phyloP scores from a whole-genome alignment of 2,797 vertebrate species.

The Anas flavirostris region DNA sequence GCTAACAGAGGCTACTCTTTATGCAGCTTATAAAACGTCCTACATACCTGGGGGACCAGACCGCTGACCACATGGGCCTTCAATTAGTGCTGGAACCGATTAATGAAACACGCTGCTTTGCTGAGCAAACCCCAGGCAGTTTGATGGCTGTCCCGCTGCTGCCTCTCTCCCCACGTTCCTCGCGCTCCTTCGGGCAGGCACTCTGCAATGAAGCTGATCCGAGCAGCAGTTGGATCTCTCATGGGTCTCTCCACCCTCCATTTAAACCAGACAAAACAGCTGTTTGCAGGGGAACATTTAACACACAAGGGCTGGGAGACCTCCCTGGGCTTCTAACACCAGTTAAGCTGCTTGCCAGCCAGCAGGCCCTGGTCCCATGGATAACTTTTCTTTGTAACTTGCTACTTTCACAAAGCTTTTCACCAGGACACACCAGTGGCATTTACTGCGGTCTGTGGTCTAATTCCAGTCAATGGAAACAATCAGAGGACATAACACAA shows the following conservation, averaged over 20 bases:
- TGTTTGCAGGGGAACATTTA: neutral
- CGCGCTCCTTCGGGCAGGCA: neutral
- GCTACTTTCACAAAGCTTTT: neutral
- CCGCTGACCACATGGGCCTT: neutral
- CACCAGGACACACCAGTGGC: neutral
- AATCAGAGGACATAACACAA: neutral
- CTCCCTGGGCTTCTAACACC: neutral
- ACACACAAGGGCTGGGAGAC: neutral
- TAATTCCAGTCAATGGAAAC: neutral
- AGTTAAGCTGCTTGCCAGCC: neutral
- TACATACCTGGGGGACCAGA: fast-evolving
- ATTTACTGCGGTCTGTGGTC: neutral
- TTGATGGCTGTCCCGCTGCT: neutral
- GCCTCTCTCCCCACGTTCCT: neutral
- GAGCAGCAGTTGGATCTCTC: fast-evolving
- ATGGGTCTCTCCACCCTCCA: neutral
- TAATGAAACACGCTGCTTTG: fast-evolving
- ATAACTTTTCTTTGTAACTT: too few species aligned
- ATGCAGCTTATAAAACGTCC: neutral
- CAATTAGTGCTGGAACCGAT: neutral
- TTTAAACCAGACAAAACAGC: neutral
- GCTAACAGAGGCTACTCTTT: fast-evolving
- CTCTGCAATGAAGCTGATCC: neutral
- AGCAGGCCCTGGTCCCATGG: neutral
- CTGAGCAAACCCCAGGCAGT: neutral